These are phyloP conservation scores for Folsomia manolachei DNA, from an alignment of 2,888 invertebrate species.

Conservation along the genomic window DNA sequence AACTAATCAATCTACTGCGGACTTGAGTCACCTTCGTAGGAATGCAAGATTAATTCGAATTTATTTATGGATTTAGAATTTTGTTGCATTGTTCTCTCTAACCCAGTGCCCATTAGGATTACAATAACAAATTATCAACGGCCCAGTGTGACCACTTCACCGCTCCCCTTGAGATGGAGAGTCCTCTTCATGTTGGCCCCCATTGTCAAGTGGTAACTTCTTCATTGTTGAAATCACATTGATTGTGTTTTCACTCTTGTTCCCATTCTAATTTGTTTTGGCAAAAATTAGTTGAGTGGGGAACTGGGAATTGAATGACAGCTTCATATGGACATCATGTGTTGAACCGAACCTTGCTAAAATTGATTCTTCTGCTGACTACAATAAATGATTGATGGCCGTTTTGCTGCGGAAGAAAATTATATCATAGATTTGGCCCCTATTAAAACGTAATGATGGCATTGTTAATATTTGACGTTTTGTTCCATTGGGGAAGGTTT, in stretches of 20 bases:
- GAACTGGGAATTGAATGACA: too few species aligned
- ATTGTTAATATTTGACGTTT: background rate
- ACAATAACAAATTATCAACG: slow-evolving; percentile 2
- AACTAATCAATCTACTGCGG: too few species aligned
- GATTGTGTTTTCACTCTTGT: slow-evolving; percentile 5
- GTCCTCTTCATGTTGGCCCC: background rate
- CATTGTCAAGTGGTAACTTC: too few species aligned
- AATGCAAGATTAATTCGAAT: background rate
- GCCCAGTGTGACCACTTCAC: background rate
- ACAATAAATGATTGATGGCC: background rate
- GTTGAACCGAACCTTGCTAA: too few species aligned
- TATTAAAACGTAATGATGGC: background rate
- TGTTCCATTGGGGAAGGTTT: background rate
- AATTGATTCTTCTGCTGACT: too few species aligned
- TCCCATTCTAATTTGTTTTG: background rate
- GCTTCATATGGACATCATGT: background rate
- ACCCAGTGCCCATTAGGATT: background rate
- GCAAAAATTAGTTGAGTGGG: background rate
- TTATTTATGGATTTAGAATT: slow-evolving; percentile 6
- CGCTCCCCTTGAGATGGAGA: too few species aligned
- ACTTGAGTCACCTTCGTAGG: background rate
- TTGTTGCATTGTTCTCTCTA: slow-evolving; percentile 3
- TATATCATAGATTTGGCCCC: background rate
- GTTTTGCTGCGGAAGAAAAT: background rate
- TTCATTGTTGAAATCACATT: too few species aligned